A percentile compares a stretch with the other conserved stretches of the same genome.
Conservation (phyloP, 2,113 vertebrate genomes). For the Gallinago jamesoni region DNA sequence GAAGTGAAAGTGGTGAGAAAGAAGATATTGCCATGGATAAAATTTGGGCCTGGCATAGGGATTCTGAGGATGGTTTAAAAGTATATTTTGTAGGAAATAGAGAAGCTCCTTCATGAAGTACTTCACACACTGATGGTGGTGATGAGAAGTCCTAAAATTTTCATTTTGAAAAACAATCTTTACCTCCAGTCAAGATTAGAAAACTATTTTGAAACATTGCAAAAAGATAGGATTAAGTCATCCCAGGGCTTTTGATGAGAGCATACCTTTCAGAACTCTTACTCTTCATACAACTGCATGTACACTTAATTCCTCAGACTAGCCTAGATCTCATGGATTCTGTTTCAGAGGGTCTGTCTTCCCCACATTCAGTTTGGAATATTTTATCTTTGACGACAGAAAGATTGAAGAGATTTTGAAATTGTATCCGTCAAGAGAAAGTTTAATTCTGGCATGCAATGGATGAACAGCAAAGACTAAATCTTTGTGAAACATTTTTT, state of each 20-base stretch:
- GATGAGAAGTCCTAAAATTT: background rate
- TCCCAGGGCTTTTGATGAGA: background rate
- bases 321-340: background rate
- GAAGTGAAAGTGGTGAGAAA: background rate
- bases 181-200: background rate
- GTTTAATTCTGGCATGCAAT: background rate
- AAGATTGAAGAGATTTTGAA: background rate
- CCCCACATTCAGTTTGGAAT: background rate
- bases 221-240: background rate
- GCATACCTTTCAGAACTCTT: background rate
- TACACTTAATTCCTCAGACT: background rate
- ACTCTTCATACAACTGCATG: background rate
- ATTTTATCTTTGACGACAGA: background rate
- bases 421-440: background rate
- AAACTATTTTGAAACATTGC: background rate
- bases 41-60: background rate
- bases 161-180: background rate
- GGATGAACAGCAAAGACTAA: background rate
- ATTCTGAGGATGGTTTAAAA: background rate
- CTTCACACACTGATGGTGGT: background rate
- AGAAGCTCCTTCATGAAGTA: background rate
- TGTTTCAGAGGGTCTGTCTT: background rate
- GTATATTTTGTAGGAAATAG: background rate
- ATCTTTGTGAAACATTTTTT: background rate
- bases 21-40: background rate